Percentiles rank a stretch among this genome's conserved stretches.
These are phyloP conservation scores for Emydura subglobosa DNA, from an alignment of 2,113 vertebrate species.

Conservation along the genomic window DNA sequence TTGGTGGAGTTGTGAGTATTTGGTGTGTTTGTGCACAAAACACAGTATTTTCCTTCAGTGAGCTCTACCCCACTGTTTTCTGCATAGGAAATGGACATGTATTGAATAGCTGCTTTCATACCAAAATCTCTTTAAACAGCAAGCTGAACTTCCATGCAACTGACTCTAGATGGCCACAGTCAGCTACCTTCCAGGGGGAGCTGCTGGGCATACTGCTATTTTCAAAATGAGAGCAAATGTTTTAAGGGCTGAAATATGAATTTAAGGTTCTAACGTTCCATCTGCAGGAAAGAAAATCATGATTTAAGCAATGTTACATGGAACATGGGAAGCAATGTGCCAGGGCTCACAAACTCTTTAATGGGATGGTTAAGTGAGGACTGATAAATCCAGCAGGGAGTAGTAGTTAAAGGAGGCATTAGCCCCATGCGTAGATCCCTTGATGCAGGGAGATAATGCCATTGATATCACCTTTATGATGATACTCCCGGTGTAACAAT, in stretches of 20 bases:
- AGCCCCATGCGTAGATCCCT: no score
- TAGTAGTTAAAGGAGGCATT: no score
- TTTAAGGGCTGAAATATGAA: background rate
- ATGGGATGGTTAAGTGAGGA: no score
- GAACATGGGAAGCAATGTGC: background rate
- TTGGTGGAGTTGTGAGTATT: background rate
- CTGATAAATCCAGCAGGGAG: no score
- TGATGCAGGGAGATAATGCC: no score
- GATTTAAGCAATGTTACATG: background rate
- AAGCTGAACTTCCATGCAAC: background rate
- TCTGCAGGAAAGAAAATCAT: background rate
- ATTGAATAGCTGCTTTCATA: background rate
- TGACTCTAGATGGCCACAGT: background rate
- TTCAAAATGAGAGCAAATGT: background rate
- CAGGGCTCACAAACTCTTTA: background rate
- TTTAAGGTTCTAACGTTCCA: fast-evolving
- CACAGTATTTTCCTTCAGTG: background rate
- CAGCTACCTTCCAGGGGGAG: background rate
- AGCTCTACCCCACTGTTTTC: background rate
- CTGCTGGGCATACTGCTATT: background rate
- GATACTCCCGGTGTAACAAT: no score
- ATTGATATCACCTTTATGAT: no score
- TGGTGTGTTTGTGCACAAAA: background rate
- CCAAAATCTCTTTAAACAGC: background rate
- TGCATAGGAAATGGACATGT: background rate